Evolutionary conservation across 2,797 vertebrate genomes (phyloP), one percentile per base, ranked within the genome.

Genomic region (Gymnothorax javanicus): DNA sequence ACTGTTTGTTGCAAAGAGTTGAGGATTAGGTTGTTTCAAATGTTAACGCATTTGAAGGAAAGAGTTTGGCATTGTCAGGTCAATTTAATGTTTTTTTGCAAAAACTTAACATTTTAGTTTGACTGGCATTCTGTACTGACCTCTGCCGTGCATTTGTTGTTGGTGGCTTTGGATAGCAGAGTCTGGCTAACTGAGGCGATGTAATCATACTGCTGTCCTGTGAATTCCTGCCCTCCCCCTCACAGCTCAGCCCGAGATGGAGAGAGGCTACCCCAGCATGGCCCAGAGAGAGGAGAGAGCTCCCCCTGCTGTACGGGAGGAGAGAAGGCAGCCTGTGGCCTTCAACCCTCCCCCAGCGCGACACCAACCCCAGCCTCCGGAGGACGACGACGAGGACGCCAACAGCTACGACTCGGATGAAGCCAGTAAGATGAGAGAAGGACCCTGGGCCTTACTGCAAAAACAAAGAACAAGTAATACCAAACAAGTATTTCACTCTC

Each of bases 341-440:
- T 96, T 96, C 73, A 84, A 62, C 27, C 93, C 95, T 86, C 93
- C 94, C 7, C 90, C 94, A 0, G 89, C 91, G 0, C 90, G 95
- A 0, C 87, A 94, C 27, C 94, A 95, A 0, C 58, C 92, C 11
- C 93, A 95, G 0, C 92, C 94, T 0, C 94, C 81, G 0, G 94
- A 96, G 0, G 97, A 97, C 23, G 97, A 98, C 0, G 97, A 98
- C 25, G 97, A 99, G 12, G 97, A 98, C 0, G 95, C 96, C 91
- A 98, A 99, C 89, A 98, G 97, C 95, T 99, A 98, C 0, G 98
- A 99, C 90, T 99, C 98, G 0, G 98, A 99, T 87, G 98, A 99
- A 97, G 96, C 97, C 91, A 99, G 98, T 99, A 94, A 92, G 94
- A 93, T 67, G 75, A 82, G 89, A 7, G 43, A 43, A 2, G 43